These are phyloP conservation scores for Corella eumyota DNA, from an alignment of 23 tunicate species.

Conservation along the genomic window DNA sequence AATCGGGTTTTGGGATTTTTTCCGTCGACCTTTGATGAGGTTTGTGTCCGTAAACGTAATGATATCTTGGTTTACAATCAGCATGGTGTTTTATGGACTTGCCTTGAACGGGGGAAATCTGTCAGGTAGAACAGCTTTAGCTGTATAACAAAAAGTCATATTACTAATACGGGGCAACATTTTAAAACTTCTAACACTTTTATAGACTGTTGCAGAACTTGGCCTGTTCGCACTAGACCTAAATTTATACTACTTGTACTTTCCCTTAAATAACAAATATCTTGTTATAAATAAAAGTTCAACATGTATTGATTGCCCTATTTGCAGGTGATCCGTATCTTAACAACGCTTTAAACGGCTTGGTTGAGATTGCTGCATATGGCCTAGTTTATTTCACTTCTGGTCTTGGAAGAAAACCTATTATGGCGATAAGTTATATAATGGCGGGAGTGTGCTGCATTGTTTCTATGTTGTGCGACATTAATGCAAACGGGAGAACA, in stretches of 20 bases:
- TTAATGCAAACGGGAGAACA: background rate
- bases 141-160: background rate
- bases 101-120: constrained; percentile 48
- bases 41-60: constrained; percentile 32
- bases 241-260: too few species aligned
- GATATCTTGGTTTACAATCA: constrained; percentile 43
- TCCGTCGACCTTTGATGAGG: constrained; percentile 39
- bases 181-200: too few species aligned
- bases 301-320: too few species aligned
- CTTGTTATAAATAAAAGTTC: too few species aligned
- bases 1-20: constrained; percentile 40
- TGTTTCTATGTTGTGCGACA: constrained; percentile 18
- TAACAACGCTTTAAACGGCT: constrained; percentile 15
- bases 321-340: constrained; percentile 46
- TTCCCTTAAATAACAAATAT: too few species aligned
- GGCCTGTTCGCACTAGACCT: too few species aligned
- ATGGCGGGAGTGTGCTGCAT: constrained; percentile 27
- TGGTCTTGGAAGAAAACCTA: constrained; percentile 10
- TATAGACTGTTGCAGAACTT: too few species aligned
- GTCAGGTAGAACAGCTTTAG: constrained; percentile 23
- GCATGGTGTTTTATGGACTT: constrained; percentile 84
- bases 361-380: constrained; percentile 28
- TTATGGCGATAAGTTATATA: constrained; percentile 1
- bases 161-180: background rate
- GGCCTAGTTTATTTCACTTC: background rate